phyloP scores from a whole-genome alignment of 1,140 invertebrate species.

The Hesperophylax magnus region DNA sequence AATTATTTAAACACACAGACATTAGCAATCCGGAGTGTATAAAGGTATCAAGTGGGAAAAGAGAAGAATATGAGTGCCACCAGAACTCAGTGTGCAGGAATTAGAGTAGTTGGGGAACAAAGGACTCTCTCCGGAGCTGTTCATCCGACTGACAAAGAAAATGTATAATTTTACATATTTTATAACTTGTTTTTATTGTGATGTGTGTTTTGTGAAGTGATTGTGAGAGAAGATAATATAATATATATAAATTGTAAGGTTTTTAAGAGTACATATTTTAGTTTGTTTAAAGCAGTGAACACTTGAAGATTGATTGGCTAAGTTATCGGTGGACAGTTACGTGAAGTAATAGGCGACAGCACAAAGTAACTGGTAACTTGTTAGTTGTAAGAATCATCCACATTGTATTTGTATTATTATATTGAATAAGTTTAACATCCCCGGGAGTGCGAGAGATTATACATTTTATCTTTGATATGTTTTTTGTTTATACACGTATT shows the following conservation, averaged over 20 bases:
- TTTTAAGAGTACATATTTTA: slow-evolving; percentile 54
- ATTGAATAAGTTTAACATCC: slow-evolving; percentile 53
- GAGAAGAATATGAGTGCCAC: background rate
- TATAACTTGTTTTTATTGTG: slow-evolving; percentile 54
- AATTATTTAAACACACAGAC: too few relatives aligned
- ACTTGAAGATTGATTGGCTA: slow-evolving; percentile 15
- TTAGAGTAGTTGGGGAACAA: slow-evolving; percentile 17
- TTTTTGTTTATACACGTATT: slow-evolving; percentile 43
- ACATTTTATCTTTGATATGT: slow-evolving; percentile 38
- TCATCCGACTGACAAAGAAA: slow-evolving; percentile 25
- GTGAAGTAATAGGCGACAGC: slow-evolving; percentile 41
- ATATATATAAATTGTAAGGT: slow-evolving; percentile 49
- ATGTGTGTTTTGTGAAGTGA: slow-evolving; percentile 58
- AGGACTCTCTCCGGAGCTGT: slow-evolving; percentile 42
- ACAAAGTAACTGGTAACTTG: slow-evolving; percentile 52
- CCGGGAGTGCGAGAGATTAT: slow-evolving; percentile 43
- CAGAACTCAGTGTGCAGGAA: slow-evolving; percentile 5
- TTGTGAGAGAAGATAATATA: slow-evolving; percentile 56
- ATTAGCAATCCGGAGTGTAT: background rate
- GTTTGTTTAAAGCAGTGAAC: slow-evolving; percentile 46
- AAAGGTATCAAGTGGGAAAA: background rate
- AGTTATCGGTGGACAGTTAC: slow-evolving; percentile 6
- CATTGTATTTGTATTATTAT: slow-evolving; percentile 53
- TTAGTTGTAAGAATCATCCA: slow-evolving; percentile 52
- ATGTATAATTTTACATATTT: slow-evolving; percentile 56